phyloP scores from a whole-genome alignment of 1,140 invertebrate genomes.

The Solenopsis invicta region DNA sequence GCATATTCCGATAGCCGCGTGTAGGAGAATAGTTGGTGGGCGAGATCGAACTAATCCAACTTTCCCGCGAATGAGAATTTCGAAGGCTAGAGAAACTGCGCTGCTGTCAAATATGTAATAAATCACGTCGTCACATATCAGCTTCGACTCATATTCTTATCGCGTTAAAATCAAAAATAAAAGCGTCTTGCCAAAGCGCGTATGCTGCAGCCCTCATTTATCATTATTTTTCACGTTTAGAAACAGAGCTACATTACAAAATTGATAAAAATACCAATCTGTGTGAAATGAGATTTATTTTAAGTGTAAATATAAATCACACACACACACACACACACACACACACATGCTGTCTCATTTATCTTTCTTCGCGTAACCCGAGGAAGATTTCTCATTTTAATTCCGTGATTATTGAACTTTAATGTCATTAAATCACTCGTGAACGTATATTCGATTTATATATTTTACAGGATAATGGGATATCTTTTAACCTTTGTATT shows the following conservation, averaged over 20 bases:
- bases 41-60: slow-evolving; percentile 13
- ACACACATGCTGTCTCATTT: background rate
- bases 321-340: no score
- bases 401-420: background rate
- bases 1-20: slow-evolving; percentile 10
- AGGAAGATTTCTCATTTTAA: background rate
- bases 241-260: background rate
- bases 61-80: background rate
- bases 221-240: background rate
- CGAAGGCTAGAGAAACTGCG: background rate
- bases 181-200: background rate
- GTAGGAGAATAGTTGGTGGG: background rate
- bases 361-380: background rate
- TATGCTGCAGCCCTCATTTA: background rate
- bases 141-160: background rate
- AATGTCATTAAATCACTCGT: background rate
- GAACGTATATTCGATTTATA: background rate
- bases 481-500: background rate
- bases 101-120: background rate
- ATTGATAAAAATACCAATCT: slow-evolving; percentile 8
- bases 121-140: background rate
- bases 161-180: slow-evolving; percentile 12
- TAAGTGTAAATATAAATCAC: background rate
- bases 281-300: background rate
- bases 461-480: background rate